Evolutionary conservation across 1,140 invertebrate genomes (phyloP), one percentile per base, ranked within the genome.

Genomic region (Platyscapa corneri): DNA sequence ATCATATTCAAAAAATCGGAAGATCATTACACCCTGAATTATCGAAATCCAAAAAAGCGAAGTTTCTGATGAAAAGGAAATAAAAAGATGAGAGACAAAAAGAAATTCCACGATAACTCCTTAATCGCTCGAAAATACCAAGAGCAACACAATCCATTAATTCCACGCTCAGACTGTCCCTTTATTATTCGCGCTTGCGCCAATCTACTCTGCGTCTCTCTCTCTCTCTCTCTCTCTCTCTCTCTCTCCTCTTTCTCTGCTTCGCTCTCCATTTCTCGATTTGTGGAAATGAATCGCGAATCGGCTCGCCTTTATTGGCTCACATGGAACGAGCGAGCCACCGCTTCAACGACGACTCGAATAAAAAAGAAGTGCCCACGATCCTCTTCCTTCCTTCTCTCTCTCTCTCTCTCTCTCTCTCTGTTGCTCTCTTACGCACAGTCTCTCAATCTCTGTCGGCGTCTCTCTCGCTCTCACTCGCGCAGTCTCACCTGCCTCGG

Each of bases 51-150:
- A 23, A 82, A 39, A 49, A 37, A 34, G 42, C 8, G 65, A 72
- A 82, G n/a, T 18, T 39, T 74, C 34, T 37, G 20, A 39, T 7
- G 67, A 65, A 27, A 64, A n/a, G 27, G 20, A 27, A 60, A 34
- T 49, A 65, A 53, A 42, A 70, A 34, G 49, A 78, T 27, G 32
- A 6, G n/a, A 39, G 23, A 42, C 23, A 14, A 39, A 65, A 60
- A 83, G 60, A 64, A 30, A 70, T 32, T 67, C 64, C 64, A 70
- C 16, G 27, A 34, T 39, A 46, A 75, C 30, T 81, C 84, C 46
- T 85, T 76, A 76, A 82, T 85, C 70, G 84, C 39, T 85, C 70
- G 84, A 82, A 81, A 86, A 82, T 82, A 76, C 84, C 79, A 67
- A 76, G 79, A 81, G 53, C 53, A 53, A 78, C 23, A 77, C 56